These are phyloP conservation scores for Lerista edwardsae DNA, from an alignment of 2,797 vertebrate species.

Conservation along the genomic window DNA sequence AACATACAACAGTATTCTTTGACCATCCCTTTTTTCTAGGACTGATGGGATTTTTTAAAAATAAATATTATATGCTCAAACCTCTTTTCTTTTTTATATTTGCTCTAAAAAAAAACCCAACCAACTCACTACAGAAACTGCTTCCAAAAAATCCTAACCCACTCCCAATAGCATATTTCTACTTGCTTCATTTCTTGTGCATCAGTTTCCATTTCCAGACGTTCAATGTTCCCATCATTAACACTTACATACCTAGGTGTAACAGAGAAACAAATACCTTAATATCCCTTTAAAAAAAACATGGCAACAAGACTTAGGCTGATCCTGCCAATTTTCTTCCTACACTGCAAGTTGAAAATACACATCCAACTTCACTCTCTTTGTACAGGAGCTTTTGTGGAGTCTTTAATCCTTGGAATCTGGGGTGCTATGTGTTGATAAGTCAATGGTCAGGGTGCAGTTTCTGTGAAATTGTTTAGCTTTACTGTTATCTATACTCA, in stretches of 20 bases:
- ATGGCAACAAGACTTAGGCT: neutral
- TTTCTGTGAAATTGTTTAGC: neutral
- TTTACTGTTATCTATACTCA: fast-evolving
- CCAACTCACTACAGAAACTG: constrained; percentile 22
- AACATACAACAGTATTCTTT: neutral
- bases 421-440: neutral
- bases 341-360: neutral
- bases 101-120: neutral
- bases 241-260: neutral
- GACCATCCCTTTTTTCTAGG: neutral
- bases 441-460: neutral
- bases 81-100: neutral
- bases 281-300: neutral
- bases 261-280: neutral
- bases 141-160: constrained; percentile 40
- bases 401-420: neutral
- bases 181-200: neutral
- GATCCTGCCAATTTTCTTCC: neutral
- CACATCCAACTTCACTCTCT: neutral
- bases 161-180: constrained; percentile 41
- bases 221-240: neutral
- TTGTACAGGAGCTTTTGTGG: neutral
- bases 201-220: neutral
- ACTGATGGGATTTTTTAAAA: neutral
- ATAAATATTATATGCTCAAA: neutral